Conservation (phyloP, 1,140 invertebrate genomes). For the Daktulosphaira vitifoliae region DNA sequence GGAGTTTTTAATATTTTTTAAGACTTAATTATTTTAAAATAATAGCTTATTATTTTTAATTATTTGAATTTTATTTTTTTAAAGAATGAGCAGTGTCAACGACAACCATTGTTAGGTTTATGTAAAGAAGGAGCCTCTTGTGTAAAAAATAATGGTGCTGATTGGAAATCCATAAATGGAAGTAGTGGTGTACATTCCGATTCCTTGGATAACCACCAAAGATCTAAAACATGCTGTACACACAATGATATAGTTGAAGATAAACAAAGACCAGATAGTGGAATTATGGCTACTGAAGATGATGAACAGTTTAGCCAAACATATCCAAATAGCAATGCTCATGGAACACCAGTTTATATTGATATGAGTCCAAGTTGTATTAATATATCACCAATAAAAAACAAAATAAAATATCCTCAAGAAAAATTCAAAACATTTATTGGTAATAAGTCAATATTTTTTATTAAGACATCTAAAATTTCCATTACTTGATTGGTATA, state of each 20-base stretch:
- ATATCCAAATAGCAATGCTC: slow-evolving; percentile 41
- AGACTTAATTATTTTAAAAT: too few species aligned
- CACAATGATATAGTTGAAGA: not conserved
- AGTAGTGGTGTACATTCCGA: slow-evolving; percentile 42
- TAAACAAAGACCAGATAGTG: slow-evolving; percentile 15
- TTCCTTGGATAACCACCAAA: slow-evolving; percentile 37
- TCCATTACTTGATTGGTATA: too few species aligned
- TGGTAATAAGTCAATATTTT: too few species aligned
- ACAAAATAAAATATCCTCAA: slow-evolving; percentile 57
- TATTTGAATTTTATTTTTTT: not conserved
- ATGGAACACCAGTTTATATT: slow-evolving; percentile 47
- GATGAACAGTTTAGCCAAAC: slow-evolving; percentile 14
- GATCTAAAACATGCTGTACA: slow-evolving; percentile 10
- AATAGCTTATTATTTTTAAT: not conserved
- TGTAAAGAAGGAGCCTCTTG: slow-evolving; percentile 43
- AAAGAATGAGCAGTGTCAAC: slow-evolving; percentile 46
- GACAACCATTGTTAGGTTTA: slow-evolving; percentile 45
- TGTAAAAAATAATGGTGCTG: slow-evolving; percentile 42
- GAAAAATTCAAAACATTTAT: slow-evolving; percentile 63
- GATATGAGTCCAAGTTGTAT: slow-evolving; percentile 46
- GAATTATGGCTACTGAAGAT: slow-evolving; percentile 27
- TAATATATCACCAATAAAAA: slow-evolving; percentile 45
- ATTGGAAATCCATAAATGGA: slow-evolving; percentile 18
- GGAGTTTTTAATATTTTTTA: too few species aligned
- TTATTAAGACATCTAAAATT: too few species aligned